Evolutionary conservation across 2,797 vertebrate genomes (phyloP), one percentile per base, ranked within the genome.

Genomic region (Varecia variegata): DNA sequence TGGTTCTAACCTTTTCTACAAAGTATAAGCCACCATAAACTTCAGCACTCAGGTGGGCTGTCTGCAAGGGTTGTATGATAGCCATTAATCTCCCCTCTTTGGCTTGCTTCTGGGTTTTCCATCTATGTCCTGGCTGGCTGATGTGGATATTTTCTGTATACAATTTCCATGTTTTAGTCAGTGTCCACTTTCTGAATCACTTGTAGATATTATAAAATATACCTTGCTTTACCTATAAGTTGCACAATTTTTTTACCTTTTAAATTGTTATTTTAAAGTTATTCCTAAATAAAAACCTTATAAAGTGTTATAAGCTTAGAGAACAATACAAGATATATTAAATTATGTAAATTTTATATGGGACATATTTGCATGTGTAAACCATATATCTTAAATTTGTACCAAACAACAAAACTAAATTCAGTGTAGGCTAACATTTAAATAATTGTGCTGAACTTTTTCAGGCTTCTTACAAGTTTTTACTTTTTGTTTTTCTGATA

Each of bases 401-500:
- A 45, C 45, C 15, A 62, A 71, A 82, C n/a, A 40, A n/a, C 73
- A 27, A 30, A 38, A 50, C 15, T 58, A 65, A 60, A 86, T 68
- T 91, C 8, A 52, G 0, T 47, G 11, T 52, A 83, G 27, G 21
- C 81, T 76, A 67, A 40, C 2, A 47, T 90, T 60, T 74, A 95
- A 52, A 80, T 62, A 52, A 88, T 25, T 47, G 15, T 83, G 21
- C 8, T 3, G 3, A 89, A n/a, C 20, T 43, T 73, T 90, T 54
- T 21, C 15, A 74, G 20, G 23, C 62, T 74, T 96, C 30, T 93
- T 62, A 43, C 60, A 43, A 92, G 35, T 79, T 89, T 93, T 45
- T 50, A 47, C 40, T 40, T 94, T 88, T 77, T 43, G 30, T 76
- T 96, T 92, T 50, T 93, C 21, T 93, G 32, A 71, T 84, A 76